Percentiles rank a stretch among this genome's conserved stretches.
These are phyloP conservation scores for Neopelma chrysocephalum DNA, from an alignment of 2,797 vertebrate genomes.

Conservation along the genomic window DNA sequence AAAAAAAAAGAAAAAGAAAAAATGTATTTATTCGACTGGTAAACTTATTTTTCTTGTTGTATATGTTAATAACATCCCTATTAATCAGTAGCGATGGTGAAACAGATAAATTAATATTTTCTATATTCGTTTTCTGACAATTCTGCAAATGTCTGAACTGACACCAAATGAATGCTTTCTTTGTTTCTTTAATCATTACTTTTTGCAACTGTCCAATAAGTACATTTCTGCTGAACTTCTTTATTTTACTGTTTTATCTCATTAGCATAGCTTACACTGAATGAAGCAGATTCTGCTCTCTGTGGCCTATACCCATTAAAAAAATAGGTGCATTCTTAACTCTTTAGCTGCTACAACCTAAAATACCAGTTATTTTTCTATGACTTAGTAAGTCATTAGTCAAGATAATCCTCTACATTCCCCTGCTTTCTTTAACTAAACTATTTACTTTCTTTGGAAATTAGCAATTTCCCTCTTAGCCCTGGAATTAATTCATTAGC, in stretches of 20 bases:
- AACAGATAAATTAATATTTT: constrained; percentile 74
- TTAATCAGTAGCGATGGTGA: constrained; percentile 68
- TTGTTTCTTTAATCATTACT: constrained; percentile 10
- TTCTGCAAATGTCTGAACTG: constrained; percentile 49
- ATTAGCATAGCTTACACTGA: background rate
- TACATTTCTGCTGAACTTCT: background rate
- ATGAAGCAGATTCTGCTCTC: constrained; percentile 10
- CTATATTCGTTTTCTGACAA: constrained; percentile 65
- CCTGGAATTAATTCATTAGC: constrained; percentile 13
- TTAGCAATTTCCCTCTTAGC: background rate
- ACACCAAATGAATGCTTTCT: constrained; percentile 9
- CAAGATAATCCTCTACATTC: background rate
- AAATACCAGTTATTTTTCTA: constrained; percentile 23
- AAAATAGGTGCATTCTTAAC: background rate
- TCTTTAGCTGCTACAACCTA: background rate
- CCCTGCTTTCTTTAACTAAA: constrained; percentile 8
- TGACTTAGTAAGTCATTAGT: background rate
- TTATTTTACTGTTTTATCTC: background rate
- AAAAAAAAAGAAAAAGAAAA: constrained; percentile 76
- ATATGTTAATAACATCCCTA: constrained; percentile 75
- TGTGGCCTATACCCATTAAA: background rate
- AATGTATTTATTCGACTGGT: constrained; percentile 98
- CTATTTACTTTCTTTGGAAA: background rate
- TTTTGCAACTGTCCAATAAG: constrained; percentile 11
- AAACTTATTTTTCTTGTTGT: constrained; percentile 90